Percentiles rank a stretch among this genome's conserved stretches.
These are phyloP conservation scores for Trematomus bernacchii DNA, from an alignment of 2,797 vertebrate species.

Conservation along the genomic window DNA sequence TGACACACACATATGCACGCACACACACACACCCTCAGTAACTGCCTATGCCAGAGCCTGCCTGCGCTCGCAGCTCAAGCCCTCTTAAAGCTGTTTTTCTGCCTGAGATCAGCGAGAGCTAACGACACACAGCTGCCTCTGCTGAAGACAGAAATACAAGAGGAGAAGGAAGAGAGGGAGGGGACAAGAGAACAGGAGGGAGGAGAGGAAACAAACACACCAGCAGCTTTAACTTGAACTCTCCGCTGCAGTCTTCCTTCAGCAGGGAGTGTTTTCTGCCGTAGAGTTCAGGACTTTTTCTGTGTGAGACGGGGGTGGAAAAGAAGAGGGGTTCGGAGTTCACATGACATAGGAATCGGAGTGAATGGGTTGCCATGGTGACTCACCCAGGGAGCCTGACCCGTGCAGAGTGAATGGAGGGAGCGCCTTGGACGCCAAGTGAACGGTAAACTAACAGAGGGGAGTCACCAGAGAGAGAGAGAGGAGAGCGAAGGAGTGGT, in stretches of 20 bases:
- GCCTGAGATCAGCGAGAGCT: constrained; percentile 71
- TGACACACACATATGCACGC: constrained; percentile 27
- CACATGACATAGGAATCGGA: constrained; percentile 80
- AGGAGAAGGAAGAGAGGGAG: constrained; percentile 44
- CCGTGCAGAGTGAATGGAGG: constrained; percentile 83
- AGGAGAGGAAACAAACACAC: constrained; percentile 53
- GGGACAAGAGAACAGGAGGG: constrained; percentile 39
- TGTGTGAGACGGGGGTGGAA: constrained; percentile 29
- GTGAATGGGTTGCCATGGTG: constrained; percentile 92
- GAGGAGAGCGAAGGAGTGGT: constrained; percentile 46
- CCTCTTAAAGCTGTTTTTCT: constrained; percentile 78
- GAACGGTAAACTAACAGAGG: constrained; percentile 79
- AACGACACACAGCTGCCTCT: constrained; percentile 69
- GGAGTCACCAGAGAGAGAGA: constrained; percentile 76
- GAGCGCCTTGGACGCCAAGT: constrained; percentile 71
- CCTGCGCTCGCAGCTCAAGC: constrained; percentile 70
- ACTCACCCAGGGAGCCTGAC: constrained; percentile 89
- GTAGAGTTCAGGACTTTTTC: constrained; percentile 64
- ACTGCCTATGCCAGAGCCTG: constrained; percentile 57
- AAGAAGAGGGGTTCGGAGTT: constrained; percentile 69
- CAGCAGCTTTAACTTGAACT: constrained; percentile 54
- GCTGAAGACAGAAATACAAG: constrained; percentile 50
- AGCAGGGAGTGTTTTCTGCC: constrained; percentile 44
- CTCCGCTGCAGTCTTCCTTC: constrained; percentile 48
- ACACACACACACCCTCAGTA: constrained; percentile 40